A percentile compares a stretch with the other conserved stretches of the same genome.
phyloP scores from a whole-genome alignment of 2,113 vertebrate species.

The Thalassoma bifasciatum region DNA sequence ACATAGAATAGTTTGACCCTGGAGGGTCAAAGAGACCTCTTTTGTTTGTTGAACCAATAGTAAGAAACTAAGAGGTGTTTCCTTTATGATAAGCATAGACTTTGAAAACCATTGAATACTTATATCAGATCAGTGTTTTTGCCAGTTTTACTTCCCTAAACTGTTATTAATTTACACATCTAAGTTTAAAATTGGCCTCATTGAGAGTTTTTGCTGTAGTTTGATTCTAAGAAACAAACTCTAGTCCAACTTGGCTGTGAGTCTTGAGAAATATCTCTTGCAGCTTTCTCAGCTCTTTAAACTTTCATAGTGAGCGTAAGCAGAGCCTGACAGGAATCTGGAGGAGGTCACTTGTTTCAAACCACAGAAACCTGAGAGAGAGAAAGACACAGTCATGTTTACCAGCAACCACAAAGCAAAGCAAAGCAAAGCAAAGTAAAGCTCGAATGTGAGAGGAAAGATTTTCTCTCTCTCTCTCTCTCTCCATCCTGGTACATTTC shows the following conservation, averaged over 20 bases:
- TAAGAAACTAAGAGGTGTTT: neutral
- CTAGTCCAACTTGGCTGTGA: neutral
- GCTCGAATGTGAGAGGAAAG: slow-evolving; percentile 11
- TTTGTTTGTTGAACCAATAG: too few species aligned
- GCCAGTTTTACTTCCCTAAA: too few species aligned
- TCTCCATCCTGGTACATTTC: slow-evolving; percentile 12
- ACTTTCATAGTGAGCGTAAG: slow-evolving; percentile 30
- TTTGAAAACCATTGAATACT: neutral
- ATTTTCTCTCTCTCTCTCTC: neutral
- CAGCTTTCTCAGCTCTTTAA: neutral
- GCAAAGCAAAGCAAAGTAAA: too few species aligned
- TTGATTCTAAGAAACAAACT: too few species aligned
- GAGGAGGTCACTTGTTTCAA: slow-evolving; percentile 2
- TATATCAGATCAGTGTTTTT: neutral
- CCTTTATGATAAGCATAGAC: neutral
- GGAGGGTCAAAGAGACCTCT: neutral
- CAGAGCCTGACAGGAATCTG: slow-evolving; percentile 49
- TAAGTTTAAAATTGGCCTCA: neutral
- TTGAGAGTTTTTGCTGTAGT: too few species aligned
- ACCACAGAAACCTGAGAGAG: slow-evolving; percentile 26
- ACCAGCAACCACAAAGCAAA: slow-evolving; percentile 8
- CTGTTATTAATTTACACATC: neutral
- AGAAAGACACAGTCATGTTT: slow-evolving; percentile 18
- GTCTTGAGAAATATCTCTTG: neutral
- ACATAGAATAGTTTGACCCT: neutral